Percentiles rank a stretch among this genome's conserved stretches.
phyloP scores from a whole-genome alignment of 2,797 vertebrate genomes.

The Bryconaethiops microstoma region DNA sequence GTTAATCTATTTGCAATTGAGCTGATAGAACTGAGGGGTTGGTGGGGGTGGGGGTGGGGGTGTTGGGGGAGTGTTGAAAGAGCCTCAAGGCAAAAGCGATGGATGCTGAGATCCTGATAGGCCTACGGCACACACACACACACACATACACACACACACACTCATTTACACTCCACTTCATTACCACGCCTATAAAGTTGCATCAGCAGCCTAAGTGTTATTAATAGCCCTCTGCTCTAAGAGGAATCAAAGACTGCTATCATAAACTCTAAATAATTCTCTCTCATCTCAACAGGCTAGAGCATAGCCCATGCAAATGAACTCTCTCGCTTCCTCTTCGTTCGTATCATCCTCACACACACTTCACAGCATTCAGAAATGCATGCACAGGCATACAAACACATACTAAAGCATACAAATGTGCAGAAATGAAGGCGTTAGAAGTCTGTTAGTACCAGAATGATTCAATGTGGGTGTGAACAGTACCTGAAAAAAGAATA shows the following conservation, averaged over 20 bases:
- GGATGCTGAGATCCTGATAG: constrained; percentile 31
- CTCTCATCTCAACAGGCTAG: constrained; percentile 63
- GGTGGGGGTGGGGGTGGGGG: not conserved
- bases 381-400: constrained; percentile 4
- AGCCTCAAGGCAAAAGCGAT: constrained; percentile 18
- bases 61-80: not conserved
- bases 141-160: constrained; percentile 20
- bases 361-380: not conserved
- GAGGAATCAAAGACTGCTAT: constrained; percentile 51
- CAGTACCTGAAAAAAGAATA: not conserved
- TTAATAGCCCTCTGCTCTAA: constrained; percentile 51
- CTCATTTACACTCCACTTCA: constrained; percentile 28
- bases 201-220: constrained; percentile 50
- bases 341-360: constrained; percentile 37
- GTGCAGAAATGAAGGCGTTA: not conserved
- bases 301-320: constrained; percentile 27
- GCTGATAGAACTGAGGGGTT: not conserved
- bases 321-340: constrained; percentile 38
- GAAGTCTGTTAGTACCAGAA: not conserved
- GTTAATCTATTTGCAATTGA: not conserved
- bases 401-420: constrained; percentile 32
- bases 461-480: not conserved
- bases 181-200: constrained; percentile 46
- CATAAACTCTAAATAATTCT: constrained; percentile 74
- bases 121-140: not conserved